Percentiles rank a stretch among this genome's conserved stretches.
Conservation (phyloP, 2,888 invertebrate species). For the Himalopsyche tibetana region DNA sequence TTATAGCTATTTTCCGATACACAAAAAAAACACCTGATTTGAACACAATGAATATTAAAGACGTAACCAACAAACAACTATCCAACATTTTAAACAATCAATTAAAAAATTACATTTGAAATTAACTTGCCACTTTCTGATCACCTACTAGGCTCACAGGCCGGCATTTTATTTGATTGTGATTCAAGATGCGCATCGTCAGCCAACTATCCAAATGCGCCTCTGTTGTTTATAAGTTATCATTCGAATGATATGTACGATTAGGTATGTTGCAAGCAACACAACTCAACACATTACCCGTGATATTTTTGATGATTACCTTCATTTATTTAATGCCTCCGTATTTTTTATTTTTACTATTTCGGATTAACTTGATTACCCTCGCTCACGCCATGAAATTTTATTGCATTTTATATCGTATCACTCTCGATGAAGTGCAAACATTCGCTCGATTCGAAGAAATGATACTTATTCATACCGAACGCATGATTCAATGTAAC, state of each 20-base stretch:
- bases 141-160: neutral
- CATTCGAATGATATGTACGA: conserved; percentile 40
- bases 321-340: conserved; percentile 41
- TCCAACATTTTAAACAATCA: neutral
- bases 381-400: neutral
- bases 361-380: neutral
- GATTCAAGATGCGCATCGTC: too few relatives aligned
- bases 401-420: too few relatives aligned
- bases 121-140: neutral
- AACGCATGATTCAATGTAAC: too few relatives aligned
- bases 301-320: conserved; percentile 42
- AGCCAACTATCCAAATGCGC: neutral
- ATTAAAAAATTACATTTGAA: neutral
- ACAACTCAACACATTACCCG: conserved; percentile 22
- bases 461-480: too few relatives aligned
- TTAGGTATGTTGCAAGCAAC: conserved; percentile 5
- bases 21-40: too few relatives aligned
- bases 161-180: too few relatives aligned
- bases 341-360: conserved; percentile 23
- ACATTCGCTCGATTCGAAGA: too few relatives aligned
- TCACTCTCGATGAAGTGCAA: too few relatives aligned
- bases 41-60: neutral
- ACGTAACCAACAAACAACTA: too few relatives aligned
- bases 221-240: conserved; percentile 34
- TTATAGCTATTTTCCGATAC: too few relatives aligned